These are phyloP conservation scores for Dynastes maya DNA, from an alignment of 2,888 invertebrate genomes.

Conservation along the genomic window DNA sequence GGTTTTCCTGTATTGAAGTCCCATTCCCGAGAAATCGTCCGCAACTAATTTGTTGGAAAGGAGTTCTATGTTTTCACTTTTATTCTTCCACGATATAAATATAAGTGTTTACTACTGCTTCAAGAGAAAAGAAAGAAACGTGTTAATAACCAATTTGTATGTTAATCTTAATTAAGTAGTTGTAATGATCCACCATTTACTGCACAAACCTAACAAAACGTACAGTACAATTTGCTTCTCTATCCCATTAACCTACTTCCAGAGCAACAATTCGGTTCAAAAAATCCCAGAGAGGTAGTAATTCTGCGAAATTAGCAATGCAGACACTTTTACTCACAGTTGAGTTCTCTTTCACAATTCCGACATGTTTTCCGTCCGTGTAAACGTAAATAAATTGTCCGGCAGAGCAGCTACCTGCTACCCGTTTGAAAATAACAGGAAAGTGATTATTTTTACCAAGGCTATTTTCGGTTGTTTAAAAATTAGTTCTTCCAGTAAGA, in stretches of 20 bases:
- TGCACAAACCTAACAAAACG: background rate
- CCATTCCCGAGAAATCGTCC: too few relatives aligned
- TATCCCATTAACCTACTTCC: conserved; percentile 31
- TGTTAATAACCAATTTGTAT: background rate
- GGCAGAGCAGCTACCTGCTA: background rate
- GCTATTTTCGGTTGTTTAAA: background rate
- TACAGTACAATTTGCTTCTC: background rate
- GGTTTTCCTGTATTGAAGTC: too few relatives aligned
- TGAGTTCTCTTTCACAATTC: conserved; percentile 14
- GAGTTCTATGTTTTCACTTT: too few relatives aligned
- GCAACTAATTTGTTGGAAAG: too few relatives aligned
- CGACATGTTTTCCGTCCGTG: conserved; percentile 5
- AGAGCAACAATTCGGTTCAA: conserved; percentile 15
- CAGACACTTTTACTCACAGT: conserved; percentile 23
- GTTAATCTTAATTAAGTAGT: background rate
- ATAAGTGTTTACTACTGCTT: too few relatives aligned
- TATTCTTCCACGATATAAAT: too few relatives aligned
- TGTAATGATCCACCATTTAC: background rate
- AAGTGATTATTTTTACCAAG: background rate
- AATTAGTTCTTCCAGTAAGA: too few relatives aligned
- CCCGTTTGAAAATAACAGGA: conserved; percentile 11
- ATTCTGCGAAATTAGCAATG: conserved; percentile 19
- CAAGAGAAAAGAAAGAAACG: too few relatives aligned
- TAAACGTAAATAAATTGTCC: conserved; percentile 11
- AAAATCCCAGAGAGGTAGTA: background rate